A percentile compares a stretch with the other conserved stretches of the same genome.
Evolutionary conservation across 2,113 vertebrate species (phyloP).

Genomic region (Apeltes quadracus): DNA sequence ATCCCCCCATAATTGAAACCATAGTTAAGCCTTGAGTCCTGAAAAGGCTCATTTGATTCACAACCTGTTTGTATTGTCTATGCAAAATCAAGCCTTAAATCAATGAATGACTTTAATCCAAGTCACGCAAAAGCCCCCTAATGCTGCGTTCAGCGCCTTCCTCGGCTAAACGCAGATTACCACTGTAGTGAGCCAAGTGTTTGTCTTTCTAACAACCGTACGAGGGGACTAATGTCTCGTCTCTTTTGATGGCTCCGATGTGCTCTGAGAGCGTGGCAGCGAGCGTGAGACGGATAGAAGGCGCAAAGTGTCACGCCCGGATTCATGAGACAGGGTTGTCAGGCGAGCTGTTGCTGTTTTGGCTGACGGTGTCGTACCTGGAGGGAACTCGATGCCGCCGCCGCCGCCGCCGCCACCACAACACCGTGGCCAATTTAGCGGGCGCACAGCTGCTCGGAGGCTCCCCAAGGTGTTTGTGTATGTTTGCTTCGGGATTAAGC

Average conservation of each 20-base stretch:
- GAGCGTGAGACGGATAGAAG: slow-evolving; percentile 53
- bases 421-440: slow-evolving; percentile 73
- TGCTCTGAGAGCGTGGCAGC: slow-evolving; percentile 61
- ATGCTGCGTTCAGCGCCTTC: slow-evolving; percentile 26
- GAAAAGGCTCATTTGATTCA: slow-evolving; percentile 44
- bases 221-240: slow-evolving; percentile 51
- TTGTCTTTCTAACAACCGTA: slow-evolving; percentile 49
- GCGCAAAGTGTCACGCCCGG: slow-evolving; percentile 68
- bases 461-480: slow-evolving; percentile 68
- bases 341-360: slow-evolving; percentile 60
- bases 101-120: slow-evolving; percentile 52
- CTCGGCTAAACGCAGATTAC: slow-evolving; percentile 59
- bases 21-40: slow-evolving; percentile 15
- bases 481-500: slow-evolving; percentile 72
- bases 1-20: slow-evolving; percentile 25
- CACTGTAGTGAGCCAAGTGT: slow-evolving; percentile 53
- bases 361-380: slow-evolving; percentile 68
- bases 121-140: slow-evolving; percentile 24
- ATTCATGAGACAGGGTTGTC: slow-evolving; percentile 63
- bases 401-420: slow-evolving; percentile 50
- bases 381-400: slow-evolving; percentile 58
- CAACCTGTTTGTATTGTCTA: slow-evolving; percentile 20
- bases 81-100: slow-evolving; percentile 40
- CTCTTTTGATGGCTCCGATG: slow-evolving; percentile 66
- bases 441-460: slow-evolving; percentile 76